Conservation (phyloP, 2,888 invertebrate genomes). For the Rhodophaea formosa region DNA sequence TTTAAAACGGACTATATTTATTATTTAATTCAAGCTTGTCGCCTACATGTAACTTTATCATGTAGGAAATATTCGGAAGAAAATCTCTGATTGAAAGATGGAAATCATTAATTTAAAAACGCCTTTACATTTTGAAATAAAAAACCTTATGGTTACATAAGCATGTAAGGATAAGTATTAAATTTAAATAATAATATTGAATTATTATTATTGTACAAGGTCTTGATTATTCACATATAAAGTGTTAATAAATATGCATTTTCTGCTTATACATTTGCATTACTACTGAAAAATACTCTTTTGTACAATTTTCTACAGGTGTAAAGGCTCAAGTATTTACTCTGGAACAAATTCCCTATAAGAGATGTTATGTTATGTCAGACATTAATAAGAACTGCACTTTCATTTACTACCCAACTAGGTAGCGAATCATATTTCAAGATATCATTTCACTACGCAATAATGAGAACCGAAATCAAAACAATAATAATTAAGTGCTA, state of each 20-base stretch:
- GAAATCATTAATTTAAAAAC: too few species aligned
- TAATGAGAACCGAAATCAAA: too few species aligned
- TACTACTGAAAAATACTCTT: slow-evolving; percentile 5
- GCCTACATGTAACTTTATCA: background rate
- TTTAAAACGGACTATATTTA: too few species aligned
- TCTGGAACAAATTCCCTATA: background rate
- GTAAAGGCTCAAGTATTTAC: background rate
- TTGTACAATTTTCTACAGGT: background rate
- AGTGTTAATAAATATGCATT: background rate
- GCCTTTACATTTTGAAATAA: too few species aligned
- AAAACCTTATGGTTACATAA: background rate
- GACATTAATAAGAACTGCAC: too few species aligned
- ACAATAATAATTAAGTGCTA: too few species aligned
- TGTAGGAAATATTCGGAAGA: too few species aligned
- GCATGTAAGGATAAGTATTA: background rate
- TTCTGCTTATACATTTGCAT: background rate
- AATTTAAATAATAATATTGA: background rate
- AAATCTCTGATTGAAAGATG: too few species aligned
- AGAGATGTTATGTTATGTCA: too few species aligned
- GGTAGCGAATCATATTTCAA: too few species aligned
- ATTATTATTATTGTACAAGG: background rate
- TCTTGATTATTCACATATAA: background rate
- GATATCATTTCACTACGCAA: too few species aligned
- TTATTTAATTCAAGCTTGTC: background rate
- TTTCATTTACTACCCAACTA: too few species aligned